phyloP scores from a whole-genome alignment of 2,888 invertebrate species.

The Watsonalla cultraria region DNA sequence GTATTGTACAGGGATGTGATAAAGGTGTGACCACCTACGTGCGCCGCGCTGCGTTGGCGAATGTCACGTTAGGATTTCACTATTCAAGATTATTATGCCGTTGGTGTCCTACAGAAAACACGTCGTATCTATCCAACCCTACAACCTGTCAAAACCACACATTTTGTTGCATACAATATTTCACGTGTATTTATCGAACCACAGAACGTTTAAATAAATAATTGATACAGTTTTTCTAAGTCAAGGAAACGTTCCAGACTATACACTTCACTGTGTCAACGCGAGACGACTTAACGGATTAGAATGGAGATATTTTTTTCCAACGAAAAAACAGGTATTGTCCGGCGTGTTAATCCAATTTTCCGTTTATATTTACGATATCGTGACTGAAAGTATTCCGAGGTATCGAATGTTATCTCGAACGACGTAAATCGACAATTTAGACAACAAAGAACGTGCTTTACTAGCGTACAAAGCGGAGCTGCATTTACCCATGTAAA shows the following conservation, averaged over 20 bases:
- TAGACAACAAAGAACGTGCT: not conserved
- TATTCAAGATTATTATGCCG: constrained; percentile 47
- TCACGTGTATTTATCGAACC: not conserved
- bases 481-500: constrained; percentile 1
- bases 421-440: not conserved
- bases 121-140: constrained; percentile 27
- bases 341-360: constrained; percentile 2
- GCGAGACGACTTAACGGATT: constrained; percentile 1
- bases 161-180: no score
- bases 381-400: constrained; percentile 3
- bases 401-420: constrained; percentile 1
- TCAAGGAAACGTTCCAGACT: not conserved
- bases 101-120: constrained; percentile 25
- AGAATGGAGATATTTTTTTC: not conserved
- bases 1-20: constrained; percentile 52
- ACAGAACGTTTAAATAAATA: not conserved
- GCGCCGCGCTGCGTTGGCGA: constrained; percentile 46
- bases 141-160: constrained; percentile 23
- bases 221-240: not conserved
- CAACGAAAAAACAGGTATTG: not conserved
- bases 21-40: constrained; percentile 70
- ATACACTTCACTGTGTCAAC: not conserved
- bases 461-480: not conserved
- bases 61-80: constrained; percentile 29
- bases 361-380: not conserved